Evolutionary conservation across 1,140 invertebrate species (phyloP).

Genomic region (Glomeris maerens): DNA sequence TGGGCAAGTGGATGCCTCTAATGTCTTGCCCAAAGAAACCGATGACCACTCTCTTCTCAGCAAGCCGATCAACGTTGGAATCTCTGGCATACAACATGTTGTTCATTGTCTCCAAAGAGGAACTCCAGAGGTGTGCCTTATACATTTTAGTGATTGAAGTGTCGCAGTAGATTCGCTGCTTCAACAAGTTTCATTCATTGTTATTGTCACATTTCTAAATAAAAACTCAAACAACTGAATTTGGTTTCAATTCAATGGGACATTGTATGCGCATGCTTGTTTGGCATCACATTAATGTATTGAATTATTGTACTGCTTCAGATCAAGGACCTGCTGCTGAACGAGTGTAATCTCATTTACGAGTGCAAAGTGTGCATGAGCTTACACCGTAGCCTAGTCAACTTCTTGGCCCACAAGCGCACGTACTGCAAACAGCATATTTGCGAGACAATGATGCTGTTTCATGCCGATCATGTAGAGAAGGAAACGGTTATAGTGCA

Average conservation of each 20-base stretch:
- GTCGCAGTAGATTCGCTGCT: neutral
- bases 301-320: slow-evolving; percentile 27
- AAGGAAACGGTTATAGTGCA: slow-evolving; percentile 17
- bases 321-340: slow-evolving; percentile 49
- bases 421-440: slow-evolving; percentile 47
- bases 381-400: slow-evolving; percentile 63
- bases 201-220: neutral
- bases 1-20: too few species aligned
- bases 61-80: slow-evolving; percentile 44
- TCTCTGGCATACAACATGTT: slow-evolving; percentile 44
- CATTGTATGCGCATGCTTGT: neutral
- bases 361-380: slow-evolving; percentile 72
- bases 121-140: slow-evolving; percentile 39
- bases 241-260: neutral
- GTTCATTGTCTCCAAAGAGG: slow-evolving; percentile 42
- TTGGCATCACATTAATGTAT: neutral
- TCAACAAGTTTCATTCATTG: neutral
- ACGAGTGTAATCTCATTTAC: slow-evolving; percentile 68
- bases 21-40: too few species aligned
- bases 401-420: slow-evolving; percentile 70
- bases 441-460: slow-evolving; percentile 28
- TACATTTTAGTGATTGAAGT: slow-evolving; percentile 1
- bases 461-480: slow-evolving; percentile 19
- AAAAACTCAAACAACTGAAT: neutral
- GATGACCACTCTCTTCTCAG: slow-evolving; percentile 35